Evolutionary conservation across 2,888 invertebrate genomes (phyloP), one percentile per base, ranked within the genome.

Genomic region (Beris chalybata): DNA sequence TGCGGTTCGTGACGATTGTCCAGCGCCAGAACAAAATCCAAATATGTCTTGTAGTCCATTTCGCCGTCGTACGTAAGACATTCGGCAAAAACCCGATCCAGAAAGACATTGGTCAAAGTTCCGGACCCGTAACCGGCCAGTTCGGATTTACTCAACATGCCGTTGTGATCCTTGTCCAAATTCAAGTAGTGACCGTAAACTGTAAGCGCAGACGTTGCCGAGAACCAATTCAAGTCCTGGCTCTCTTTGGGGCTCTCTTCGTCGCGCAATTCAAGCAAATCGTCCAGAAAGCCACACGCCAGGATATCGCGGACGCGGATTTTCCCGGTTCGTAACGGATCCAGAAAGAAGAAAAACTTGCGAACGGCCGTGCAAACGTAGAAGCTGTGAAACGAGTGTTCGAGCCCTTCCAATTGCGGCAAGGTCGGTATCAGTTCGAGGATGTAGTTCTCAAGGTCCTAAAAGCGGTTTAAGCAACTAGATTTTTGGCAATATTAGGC

Each of bases 1-100:
- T 95, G 94, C 0, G 95, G 93, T 77, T 97, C 96, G 70, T 89
- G 87, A 22, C 94, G 85, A 82, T 97, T 95, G 81, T 97, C 96
- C 71, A 97, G 81, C 0, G 97, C 97, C 43, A 97, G 83, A 0
- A 96, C 95, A 78, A 98, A 89, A 78, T 97, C 96, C 30, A 98
- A 82, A 79, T 95, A 98, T 0, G 95, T 95, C 82, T 97, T 97
- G 82, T 97, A 98, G 81, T 98, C 97, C 92, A 95, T 94, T 81
- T 95, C 93, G 0, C 92, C 93, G 73, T 95, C 93, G 78, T 95
- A 97, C 0, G 97, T 97, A 4, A 96, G 85, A 75, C 95, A 96
- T 75, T 96, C 96, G 78, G 97, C 95, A 82, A 96, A 97, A 0
- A 97, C 93, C 45, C 96, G 85, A 74, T 95, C 92, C 4, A 97